phyloP scores from a whole-genome alignment of 2,113 vertebrate species.

The Centropus unirufus region DNA sequence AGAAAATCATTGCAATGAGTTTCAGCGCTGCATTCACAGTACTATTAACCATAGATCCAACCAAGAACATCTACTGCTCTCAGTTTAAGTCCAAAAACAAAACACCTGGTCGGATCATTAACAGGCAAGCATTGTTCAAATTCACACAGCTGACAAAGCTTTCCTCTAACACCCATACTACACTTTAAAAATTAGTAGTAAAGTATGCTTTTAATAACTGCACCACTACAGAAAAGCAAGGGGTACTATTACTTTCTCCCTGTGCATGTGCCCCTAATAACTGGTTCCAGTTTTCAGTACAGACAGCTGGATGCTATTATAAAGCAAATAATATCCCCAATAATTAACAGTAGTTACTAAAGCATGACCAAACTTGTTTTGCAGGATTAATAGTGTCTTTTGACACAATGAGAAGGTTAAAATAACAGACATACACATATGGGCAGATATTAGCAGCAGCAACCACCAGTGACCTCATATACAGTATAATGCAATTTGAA shows the following conservation, averaged over 20 bases:
- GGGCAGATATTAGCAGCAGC: background rate
- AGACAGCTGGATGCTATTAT: background rate
- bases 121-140: background rate
- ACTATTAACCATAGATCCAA: background rate
- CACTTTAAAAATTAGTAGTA: background rate
- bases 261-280: background rate
- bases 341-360: background rate
- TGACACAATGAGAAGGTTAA: background rate
- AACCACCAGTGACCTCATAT: background rate
- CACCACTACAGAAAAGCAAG: background rate
- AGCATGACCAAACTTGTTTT: background rate
- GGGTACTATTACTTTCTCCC: background rate
- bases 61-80: background rate
- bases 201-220: background rate
- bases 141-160: background rate
- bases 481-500: background rate
- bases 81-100: background rate
- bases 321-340: background rate
- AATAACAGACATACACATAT: background rate
- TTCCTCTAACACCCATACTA: rapidly evolving
- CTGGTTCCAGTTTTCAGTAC: background rate
- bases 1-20: background rate
- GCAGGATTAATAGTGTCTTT: background rate
- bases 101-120: background rate
- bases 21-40: rapidly evolving